These are phyloP conservation scores for Hyphantria cunea DNA, from an alignment of 1,140 invertebrate genomes.

Conservation along the genomic window DNA sequence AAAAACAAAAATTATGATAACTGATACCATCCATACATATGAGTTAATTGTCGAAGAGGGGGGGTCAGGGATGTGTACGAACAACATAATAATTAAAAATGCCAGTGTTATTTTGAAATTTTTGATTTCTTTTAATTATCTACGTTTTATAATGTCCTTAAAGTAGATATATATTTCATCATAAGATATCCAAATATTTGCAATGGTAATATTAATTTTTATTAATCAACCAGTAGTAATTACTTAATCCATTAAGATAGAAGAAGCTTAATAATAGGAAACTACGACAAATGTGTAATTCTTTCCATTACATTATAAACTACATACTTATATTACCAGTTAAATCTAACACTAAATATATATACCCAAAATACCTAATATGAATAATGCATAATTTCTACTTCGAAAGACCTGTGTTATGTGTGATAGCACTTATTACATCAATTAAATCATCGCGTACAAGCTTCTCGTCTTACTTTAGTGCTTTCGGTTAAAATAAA, in stretches of 20 bases:
- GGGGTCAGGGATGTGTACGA: conserved; percentile 42
- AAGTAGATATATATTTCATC: conserved; percentile 82
- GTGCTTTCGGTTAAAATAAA: conserved; percentile 79
- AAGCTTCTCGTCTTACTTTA: conserved; percentile 77
- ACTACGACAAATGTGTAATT: conserved; percentile 80
- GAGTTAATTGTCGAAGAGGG: conserved; percentile 42
- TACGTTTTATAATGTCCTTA: conserved; percentile 83
- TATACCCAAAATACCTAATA: conserved; percentile 82
- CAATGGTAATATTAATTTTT: conserved; percentile 83
- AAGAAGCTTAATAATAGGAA: conserved; percentile 82
- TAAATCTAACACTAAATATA: conserved; percentile 78
- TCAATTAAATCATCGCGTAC: conserved; percentile 70
- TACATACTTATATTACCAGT: conserved; percentile 80
- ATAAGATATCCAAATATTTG: conserved; percentile 83
- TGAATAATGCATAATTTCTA: conserved; percentile 81
- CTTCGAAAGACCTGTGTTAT: conserved; percentile 76
- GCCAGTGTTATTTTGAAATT: conserved; percentile 78
- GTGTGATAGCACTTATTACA: conserved; percentile 77
- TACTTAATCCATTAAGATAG: conserved; percentile 82
- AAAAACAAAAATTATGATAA: conserved; percentile 80
- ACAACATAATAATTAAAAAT: conserved; percentile 71
- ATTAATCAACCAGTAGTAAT: conserved; percentile 81
- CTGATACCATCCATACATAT: conserved; percentile 18
- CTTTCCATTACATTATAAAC: conserved; percentile 78
- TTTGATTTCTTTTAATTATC: conserved; percentile 83